Evolutionary conservation across 2,113 vertebrate genomes (phyloP).

Genomic region (Microcebus griseorufus): DNA sequence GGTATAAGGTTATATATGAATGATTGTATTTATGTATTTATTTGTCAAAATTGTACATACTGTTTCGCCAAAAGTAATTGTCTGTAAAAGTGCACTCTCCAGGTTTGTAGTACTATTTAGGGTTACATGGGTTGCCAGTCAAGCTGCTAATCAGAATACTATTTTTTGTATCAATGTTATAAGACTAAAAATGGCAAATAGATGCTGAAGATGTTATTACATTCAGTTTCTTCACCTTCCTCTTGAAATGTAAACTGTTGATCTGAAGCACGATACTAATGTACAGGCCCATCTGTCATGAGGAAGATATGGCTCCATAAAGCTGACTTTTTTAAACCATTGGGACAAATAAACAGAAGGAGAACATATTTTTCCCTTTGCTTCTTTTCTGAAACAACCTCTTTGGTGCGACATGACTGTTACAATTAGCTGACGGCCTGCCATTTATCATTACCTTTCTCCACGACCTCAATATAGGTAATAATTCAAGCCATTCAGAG

Average conservation of each 20-base stretch:
- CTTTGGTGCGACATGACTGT: background rate
- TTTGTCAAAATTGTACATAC: constrained; percentile 89
- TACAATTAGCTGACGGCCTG: background rate
- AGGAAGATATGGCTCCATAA: constrained; percentile 77
- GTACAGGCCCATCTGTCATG: constrained; percentile 70
- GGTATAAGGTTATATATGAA: constrained; percentile 85
- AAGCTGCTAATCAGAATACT: constrained; percentile 88
- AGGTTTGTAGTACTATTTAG: constrained; percentile 85
- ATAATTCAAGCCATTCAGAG: background rate
- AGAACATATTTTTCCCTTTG: constrained; percentile 62
- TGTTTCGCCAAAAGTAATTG: constrained; percentile 84
- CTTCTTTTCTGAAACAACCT: constrained; percentile 46
- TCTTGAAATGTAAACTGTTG: constrained; percentile 77
- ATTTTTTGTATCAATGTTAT: constrained; percentile 89
- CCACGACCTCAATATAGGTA: background rate
- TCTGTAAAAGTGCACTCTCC: constrained; percentile 88
- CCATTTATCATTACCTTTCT: background rate
- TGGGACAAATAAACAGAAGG: constrained; percentile 76
- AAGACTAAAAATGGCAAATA: constrained; percentile 78
- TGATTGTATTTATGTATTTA: constrained; percentile 90
- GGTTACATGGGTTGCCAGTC: constrained; percentile 87
- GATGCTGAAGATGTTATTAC: constrained; percentile 69
- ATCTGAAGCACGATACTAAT: constrained; percentile 71
- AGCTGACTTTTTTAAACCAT: constrained; percentile 73
- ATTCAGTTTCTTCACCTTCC: constrained; percentile 74